Evolutionary conservation across 2,888 invertebrate genomes (phyloP), one percentile per base, ranked within the genome.

Genomic region (Megastigmus dorsalis): DNA sequence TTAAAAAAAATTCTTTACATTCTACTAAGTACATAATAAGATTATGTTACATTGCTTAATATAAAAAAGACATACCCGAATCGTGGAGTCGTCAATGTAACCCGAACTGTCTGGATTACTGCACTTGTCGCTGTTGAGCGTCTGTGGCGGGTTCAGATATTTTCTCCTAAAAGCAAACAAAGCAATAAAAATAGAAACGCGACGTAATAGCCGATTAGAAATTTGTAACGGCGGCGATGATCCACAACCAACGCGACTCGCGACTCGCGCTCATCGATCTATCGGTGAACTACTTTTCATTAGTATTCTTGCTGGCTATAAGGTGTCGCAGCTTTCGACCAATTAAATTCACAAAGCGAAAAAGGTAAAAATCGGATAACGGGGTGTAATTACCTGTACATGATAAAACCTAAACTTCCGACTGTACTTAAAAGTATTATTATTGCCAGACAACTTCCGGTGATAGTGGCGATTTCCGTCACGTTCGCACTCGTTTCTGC

Each of bases 51-150:
- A n/a, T n/a, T n/a, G n/a, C n/a, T n/a, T n/a, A n/a, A n/a, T n/a
- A n/a, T n/a, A n/a, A n/a, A n/a, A n/a, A n/a, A n/a, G n/a, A 89
- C 92, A 91, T 90, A 95, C 95, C 89, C 95, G 91, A 87, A 95
- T 93, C 84, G 95, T 95, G 87, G 94, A 95, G 88, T 95, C 95
- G 86, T 95, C 95, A 79, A 95, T 93, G 84, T 95, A 95, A 81
- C 95, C 95, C 84, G 94, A 95, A 71, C 95, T 95, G 85, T 95
- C 95, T 7, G 95, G 94, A 87, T 95, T 95, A 82, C 95, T 95
- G 85, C 93, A 93, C 82, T 93, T 93, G 85, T 94, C 94, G 77
- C 87, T 87, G 82, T 93, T 94, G 79, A 95, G 89, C 74, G 95
- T 94, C 89, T 95, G 95, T 9, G 95, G 95, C 84, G 95, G 93